A percentile compares a stretch with the other conserved stretches of the same genome.
These are phyloP conservation scores for Drosophila buzzatii DNA, from an alignment of 2,888 invertebrate genomes.

Conservation along the genomic window DNA sequence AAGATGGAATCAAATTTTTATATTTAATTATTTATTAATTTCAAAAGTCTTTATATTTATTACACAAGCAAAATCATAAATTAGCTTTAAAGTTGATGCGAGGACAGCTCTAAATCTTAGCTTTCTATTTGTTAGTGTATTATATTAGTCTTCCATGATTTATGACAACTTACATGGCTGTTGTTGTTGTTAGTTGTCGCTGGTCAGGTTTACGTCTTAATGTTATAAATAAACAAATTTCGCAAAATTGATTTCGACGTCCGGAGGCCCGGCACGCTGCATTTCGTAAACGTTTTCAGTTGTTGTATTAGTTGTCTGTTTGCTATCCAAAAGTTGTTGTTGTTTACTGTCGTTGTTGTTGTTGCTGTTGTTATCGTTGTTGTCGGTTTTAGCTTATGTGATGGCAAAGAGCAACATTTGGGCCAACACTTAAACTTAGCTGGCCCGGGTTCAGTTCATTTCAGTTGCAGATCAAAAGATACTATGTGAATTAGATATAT, in stretches of 20 bases:
- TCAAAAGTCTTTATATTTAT: background rate
- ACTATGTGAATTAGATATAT: background rate
- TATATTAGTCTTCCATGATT: background rate
- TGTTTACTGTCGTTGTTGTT: slow-evolving; percentile 6
- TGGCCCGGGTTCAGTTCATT: slow-evolving; percentile 18
- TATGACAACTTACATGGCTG: background rate
- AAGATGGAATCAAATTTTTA: too few relatives aligned
- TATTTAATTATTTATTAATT: too few relatives aligned
- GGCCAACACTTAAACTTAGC: slow-evolving; percentile 15
- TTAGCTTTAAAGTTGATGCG: background rate
- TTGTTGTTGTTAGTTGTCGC: slow-evolving; percentile 44
- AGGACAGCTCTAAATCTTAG: background rate
- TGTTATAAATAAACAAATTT: slow-evolving; percentile 70
- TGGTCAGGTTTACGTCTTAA: slow-evolving; percentile 70
- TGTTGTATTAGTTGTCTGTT: slow-evolving; percentile 43
- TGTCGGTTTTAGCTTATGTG: slow-evolving; percentile 30
- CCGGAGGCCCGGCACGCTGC: slow-evolving; percentile 54
- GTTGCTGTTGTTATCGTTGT: slow-evolving; percentile 9
- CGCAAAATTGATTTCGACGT: slow-evolving; percentile 66
- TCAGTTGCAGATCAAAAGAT: slow-evolving; percentile 15
- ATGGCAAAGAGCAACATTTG: slow-evolving; percentile 30
- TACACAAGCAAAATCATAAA: background rate
- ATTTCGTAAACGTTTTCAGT: slow-evolving; percentile 64
- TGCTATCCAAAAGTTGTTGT: slow-evolving; percentile 31
- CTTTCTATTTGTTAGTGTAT: slow-evolving; percentile 24